Base-by-base conservation (phyloP, 2,888 invertebrate genomes). In the Caenorhabditis becei region DNA sequence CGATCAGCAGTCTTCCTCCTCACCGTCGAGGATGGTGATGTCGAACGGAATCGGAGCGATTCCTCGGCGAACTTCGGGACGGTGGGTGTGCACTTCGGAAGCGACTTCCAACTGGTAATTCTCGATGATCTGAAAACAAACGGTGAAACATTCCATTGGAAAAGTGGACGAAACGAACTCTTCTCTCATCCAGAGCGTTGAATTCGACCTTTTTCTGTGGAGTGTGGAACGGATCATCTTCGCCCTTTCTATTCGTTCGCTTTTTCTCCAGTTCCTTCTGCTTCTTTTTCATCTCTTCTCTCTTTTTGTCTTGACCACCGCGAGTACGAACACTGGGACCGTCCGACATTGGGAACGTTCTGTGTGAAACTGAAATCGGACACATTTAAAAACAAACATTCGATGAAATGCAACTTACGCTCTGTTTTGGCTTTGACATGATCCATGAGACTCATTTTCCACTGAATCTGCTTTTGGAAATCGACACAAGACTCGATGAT, bases 381-480 rank as follows among this genome's bases (percentile, higher is more conserved):
- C 10, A 32, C 1, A 66, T 20, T 26, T 51, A 3, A 16, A 24
- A 24, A 7, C 5, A 23, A 24, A 59, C 14, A 37, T 10, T 37
- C 32, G 20, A 35, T 10, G 26, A 10, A 54, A 37, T 4, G n/a
- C n/a, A n/a, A 32, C 66, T 59, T 58, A 74, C 74, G 10, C 18
- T 75, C 62, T 3, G 59, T n/a, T 20, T 81, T 79, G 20, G 62
- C 65, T 35, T 74, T 62, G 7, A 86, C 82, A 58, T 87, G 84
- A 37, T 86, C 79, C 53, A 88, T 81, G 2, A 88, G 77, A 51
- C 79, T 84, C 32, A 84, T 79, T 71, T 88, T 88, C 84, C 87
- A 88, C 54, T 85, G 78, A 26, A 88, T 79, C 58, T 88, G 88
- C 47, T 86, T 87, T 32, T 87, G 88, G 65, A 87, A 87, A 72